Evolutionary conservation across 2,113 vertebrate species (phyloP).

Genomic region (Mugil cephalus): DNA sequence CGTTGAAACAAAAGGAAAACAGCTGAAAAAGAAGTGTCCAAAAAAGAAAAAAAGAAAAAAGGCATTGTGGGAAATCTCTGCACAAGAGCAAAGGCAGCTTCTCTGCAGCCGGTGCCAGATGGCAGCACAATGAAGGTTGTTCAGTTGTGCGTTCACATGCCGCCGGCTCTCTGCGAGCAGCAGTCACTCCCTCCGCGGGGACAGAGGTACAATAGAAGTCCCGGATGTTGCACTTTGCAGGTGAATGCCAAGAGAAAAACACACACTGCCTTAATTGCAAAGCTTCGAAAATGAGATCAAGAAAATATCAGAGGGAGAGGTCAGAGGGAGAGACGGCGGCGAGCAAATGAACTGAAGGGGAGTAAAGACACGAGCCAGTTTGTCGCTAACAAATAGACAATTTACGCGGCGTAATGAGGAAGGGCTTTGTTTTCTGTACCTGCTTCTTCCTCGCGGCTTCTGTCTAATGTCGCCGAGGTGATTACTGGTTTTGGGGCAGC

Average conservation of each 20-base stretch:
- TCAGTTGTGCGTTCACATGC: constrained; percentile 6
- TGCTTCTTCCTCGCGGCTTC: not conserved
- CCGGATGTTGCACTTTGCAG: constrained; percentile 27
- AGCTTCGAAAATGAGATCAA: not conserved
- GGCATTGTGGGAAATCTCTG: not conserved
- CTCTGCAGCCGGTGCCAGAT: not conserved
- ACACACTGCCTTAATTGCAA: not conserved
- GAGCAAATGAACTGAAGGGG: not conserved
- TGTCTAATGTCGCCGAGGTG: not conserved
- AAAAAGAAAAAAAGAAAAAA: constrained; percentile 1
- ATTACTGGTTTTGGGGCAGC: constrained; percentile 3
- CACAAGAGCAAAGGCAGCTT: not conserved
- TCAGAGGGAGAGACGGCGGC: not conserved
- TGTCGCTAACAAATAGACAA: too few relatives aligned
- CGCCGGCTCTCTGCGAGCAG: not conserved
- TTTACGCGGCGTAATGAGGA: not conserved
- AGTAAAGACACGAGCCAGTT: too few relatives aligned
- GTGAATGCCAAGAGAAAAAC: constrained; percentile 8
- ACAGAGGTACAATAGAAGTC: not conserved
- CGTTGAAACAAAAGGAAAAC: not conserved
- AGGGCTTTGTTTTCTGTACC: not conserved
- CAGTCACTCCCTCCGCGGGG: constrained; percentile 1
- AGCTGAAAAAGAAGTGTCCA: constrained; percentile 7
- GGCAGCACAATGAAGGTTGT: constrained; percentile 2
- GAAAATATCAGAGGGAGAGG: not conserved